Conservation (phyloP, 2,888 invertebrate genomes). For the Megastigmus dorsalis region DNA sequence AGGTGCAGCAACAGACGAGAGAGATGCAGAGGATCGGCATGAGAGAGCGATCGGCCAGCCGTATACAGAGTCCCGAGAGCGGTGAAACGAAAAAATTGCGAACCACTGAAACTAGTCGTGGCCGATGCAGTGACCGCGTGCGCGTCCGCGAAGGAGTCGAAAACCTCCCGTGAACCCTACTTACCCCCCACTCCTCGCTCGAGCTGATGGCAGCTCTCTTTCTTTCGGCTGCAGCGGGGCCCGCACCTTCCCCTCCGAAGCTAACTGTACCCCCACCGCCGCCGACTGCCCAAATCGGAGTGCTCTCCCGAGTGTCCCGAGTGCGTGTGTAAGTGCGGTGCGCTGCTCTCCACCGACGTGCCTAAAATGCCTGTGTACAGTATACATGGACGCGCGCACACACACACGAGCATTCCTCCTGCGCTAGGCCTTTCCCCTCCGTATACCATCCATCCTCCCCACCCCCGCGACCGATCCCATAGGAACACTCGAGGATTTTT, state of each 20-base stretch:
- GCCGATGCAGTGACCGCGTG: constrained; percentile 60
- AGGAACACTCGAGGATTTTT: constrained; percentile 56
- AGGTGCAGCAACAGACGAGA: no score
- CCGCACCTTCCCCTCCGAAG: constrained; percentile 56
- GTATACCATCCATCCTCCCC: background rate
- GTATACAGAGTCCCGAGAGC: no score
- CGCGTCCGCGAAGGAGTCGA: constrained; percentile 72
- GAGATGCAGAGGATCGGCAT: no score
- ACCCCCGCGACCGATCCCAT: constrained; percentile 31
- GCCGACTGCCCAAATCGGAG: constrained; percentile 1
- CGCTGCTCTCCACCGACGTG: no score
- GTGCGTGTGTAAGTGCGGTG: no score
- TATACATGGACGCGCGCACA: no score
- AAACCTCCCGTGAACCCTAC: constrained; percentile 75
- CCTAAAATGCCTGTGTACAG: constrained; percentile 58
- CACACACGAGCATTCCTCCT: no score
- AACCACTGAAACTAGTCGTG: constrained; percentile 73
- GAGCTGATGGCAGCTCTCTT: no score
- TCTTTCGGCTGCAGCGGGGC: constrained; percentile 65
- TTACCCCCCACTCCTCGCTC: constrained; percentile 69
- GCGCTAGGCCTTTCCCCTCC: constrained; percentile 67
- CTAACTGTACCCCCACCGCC: constrained; percentile 3
- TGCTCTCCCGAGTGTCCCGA: background rate
- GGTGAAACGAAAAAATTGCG: constrained; percentile 65
- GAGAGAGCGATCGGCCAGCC: no score